phyloP scores from a whole-genome alignment of 2,113 vertebrate species.

The Centropus unirufus region DNA sequence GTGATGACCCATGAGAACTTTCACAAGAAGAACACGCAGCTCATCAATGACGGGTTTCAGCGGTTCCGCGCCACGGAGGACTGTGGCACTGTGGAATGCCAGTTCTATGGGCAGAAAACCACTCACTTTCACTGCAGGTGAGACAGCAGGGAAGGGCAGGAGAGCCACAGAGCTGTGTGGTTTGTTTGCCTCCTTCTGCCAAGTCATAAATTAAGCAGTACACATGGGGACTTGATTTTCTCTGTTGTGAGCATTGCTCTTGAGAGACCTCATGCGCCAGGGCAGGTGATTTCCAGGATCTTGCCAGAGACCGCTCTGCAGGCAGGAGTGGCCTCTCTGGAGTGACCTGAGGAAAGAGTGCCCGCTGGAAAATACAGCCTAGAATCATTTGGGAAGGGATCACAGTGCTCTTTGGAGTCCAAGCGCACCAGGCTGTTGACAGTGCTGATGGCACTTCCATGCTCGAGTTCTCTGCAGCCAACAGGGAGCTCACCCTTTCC shows the following conservation, averaged over 20 bases:
- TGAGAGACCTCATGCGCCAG: neutral
- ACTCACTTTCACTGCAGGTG: conserved; percentile 99
- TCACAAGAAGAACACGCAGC: conserved; percentile 98
- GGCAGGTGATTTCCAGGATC: neutral
- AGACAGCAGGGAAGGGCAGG: neutral
- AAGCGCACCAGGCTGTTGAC: neutral
- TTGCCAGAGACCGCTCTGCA: neutral
- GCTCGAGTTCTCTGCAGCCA: neutral
- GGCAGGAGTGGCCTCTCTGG: neutral
- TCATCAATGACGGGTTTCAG: conserved; percentile 99
- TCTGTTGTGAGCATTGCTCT: neutral
- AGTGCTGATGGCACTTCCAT: neutral
- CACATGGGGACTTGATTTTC: neutral
- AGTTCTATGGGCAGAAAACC: conserved; percentile 98
- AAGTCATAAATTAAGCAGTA: neutral
- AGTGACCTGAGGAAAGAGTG: neutral
- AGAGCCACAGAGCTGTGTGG: neutral
- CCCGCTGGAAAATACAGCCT: neutral
- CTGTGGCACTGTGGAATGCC: conserved; percentile 93
- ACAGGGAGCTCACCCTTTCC: neutral
- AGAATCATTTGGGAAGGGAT: neutral
- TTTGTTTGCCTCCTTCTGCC: neutral
- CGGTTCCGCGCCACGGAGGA: conserved; percentile 97
- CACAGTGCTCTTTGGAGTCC: neutral
- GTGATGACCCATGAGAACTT: conserved; percentile 99